Percentiles rank a stretch among this genome's conserved stretches.
Evolutionary conservation across 2,888 invertebrate genomes (phyloP).

Genomic region (Gonocerus acuteangulatus): DNA sequence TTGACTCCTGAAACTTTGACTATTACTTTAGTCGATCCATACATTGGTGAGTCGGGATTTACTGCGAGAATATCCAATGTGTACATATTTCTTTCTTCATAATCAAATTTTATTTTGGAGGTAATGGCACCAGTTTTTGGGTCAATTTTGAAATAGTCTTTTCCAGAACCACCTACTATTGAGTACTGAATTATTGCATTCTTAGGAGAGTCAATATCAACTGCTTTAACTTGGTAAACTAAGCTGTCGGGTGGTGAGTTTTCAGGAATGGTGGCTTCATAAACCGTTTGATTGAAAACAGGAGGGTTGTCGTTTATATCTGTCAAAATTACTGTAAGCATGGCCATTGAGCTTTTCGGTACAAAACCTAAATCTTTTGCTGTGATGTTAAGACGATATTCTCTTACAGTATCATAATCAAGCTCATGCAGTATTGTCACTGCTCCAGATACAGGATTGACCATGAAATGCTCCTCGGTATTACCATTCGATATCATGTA

Average conservation of each 20-base stretch:
- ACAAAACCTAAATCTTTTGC: conserved; percentile 81
- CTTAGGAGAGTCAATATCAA: conserved; percentile 78
- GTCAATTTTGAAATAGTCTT: conserved; percentile 69
- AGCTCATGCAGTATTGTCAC: conserved; percentile 70
- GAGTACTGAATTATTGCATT: conserved; percentile 79
- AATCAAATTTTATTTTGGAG: conserved; percentile 73
- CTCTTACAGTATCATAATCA: conserved; percentile 79
- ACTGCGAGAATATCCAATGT: conserved; percentile 69
- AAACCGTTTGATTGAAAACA: conserved; percentile 66
- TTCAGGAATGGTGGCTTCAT: conserved; percentile 72
- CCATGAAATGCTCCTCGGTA: conserved; percentile 67
- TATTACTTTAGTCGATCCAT: conserved; percentile 60
- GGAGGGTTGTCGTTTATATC: conserved; percentile 94
- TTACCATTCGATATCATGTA: conserved; percentile 81
- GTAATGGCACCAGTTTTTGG: conserved; percentile 65
- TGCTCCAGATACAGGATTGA: conserved; percentile 68
- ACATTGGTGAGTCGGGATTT: conserved; percentile 79
- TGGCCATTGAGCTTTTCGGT: conserved; percentile 65
- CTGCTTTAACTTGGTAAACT: conserved; percentile 67
- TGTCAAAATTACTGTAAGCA: conserved; percentile 74
- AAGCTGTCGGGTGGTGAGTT: conserved; percentile 68
- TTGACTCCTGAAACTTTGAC: conserved; percentile 78
- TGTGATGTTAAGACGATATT: conserved; percentile 78
- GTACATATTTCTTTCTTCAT: conserved; percentile 71
- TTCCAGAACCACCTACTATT: conserved; percentile 66